phyloP scores from a whole-genome alignment of 2,797 vertebrate genomes.

The Propithecus deckenii region DNA sequence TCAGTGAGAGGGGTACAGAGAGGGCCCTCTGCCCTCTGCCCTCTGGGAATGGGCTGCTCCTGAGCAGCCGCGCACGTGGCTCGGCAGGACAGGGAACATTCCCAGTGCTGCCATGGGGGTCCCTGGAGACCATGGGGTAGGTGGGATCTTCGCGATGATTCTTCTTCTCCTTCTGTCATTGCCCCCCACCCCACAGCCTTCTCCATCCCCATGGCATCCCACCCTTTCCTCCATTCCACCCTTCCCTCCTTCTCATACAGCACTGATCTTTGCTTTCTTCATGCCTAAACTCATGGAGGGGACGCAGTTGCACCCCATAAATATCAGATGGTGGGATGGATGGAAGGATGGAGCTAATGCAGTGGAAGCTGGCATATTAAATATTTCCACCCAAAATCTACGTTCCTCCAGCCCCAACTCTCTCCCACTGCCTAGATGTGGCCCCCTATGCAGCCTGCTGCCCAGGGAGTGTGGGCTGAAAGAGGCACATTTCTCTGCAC shows the following conservation, averaged over 20 bases:
- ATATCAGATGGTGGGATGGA: rapidly evolving
- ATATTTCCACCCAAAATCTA: neutral
- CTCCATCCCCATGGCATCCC: neutral
- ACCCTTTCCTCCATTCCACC: neutral
- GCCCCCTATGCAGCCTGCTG: neutral
- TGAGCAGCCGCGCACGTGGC: neutral
- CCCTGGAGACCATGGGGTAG: neutral
- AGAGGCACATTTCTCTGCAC: too few species aligned
- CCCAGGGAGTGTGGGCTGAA: neutral
- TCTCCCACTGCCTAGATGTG: neutral
- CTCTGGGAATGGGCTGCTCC: neutral
- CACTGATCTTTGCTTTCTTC: neutral
- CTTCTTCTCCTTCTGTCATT: neutral
- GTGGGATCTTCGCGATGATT: neutral
- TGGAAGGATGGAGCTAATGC: neutral
- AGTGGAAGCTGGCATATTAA: neutral
- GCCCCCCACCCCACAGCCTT: too few species aligned
- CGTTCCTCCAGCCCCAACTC: neutral
- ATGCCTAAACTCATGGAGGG: neutral
- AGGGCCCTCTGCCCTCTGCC: neutral
- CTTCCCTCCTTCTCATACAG: neutral
- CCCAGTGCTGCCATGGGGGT: neutral
- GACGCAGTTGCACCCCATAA: neutral
- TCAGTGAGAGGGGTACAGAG: neutral
- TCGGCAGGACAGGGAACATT: neutral